Conservation (phyloP, 2,113 vertebrate species). For the Lichenostomus cassidix region DNA sequence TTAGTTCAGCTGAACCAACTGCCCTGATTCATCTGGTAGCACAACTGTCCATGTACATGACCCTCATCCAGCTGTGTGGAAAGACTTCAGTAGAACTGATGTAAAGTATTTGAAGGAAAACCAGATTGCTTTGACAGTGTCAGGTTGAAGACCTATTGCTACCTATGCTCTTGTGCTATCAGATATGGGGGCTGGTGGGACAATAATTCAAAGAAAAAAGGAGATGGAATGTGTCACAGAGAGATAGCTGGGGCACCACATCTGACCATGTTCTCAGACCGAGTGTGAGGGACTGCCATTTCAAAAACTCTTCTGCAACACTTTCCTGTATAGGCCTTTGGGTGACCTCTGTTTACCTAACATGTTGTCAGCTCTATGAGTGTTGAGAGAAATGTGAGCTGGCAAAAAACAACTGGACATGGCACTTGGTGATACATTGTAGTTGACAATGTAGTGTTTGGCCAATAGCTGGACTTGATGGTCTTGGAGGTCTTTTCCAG, state of each 20-base stretch:
- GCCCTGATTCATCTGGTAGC: background rate
- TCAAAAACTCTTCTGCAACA: background rate
- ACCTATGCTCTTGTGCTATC: background rate
- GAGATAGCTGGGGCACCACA: background rate
- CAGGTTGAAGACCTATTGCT: background rate
- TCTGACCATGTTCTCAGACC: background rate
- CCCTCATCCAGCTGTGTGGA: background rate
- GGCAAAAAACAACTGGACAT: background rate
- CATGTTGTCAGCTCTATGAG: background rate
- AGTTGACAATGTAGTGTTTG: background rate
- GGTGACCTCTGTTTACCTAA: background rate
- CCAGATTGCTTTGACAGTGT: background rate
- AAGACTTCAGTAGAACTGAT: background rate
- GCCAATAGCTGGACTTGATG: background rate
- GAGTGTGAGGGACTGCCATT: background rate
- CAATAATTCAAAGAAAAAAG: background rate
- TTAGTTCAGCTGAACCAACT: background rate
- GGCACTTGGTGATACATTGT: background rate
- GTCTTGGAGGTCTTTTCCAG: background rate
- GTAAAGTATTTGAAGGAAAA: background rate
- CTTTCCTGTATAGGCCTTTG: background rate
- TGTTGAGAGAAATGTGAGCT: background rate
- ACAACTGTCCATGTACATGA: background rate
- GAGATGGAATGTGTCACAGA: background rate
- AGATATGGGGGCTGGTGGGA: background rate